Conservation (phyloP, 1,140 invertebrate genomes). For the Hyposmocoma kahamanoa region DNA sequence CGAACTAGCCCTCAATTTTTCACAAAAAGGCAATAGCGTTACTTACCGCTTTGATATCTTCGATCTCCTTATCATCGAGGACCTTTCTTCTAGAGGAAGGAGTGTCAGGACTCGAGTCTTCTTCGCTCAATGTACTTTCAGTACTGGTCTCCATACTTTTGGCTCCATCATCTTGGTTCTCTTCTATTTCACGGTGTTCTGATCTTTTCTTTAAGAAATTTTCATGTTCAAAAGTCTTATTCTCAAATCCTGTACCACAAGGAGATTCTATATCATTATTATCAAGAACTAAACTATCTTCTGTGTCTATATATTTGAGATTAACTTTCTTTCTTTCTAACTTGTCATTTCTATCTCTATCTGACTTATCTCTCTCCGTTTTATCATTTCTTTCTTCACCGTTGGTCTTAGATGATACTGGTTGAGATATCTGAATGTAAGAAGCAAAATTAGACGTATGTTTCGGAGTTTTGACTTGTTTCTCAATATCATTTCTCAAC, state of each 20-base stretch:
- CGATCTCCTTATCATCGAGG: constrained; percentile 47
- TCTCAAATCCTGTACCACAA: constrained; percentile 67
- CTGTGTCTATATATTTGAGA: constrained; percentile 58
- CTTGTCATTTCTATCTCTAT: constrained; percentile 22
- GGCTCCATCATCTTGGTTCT: constrained; percentile 37
- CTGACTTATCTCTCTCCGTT: constrained; percentile 23
- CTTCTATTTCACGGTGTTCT: constrained; percentile 40
- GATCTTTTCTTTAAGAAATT: constrained; percentile 62
- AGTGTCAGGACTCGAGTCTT: constrained; percentile 57
- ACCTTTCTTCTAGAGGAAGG: constrained; percentile 46
- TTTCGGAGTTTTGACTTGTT: constrained; percentile 59
- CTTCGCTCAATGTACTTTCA: constrained; percentile 59
- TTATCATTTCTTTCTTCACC: constrained; percentile 28
- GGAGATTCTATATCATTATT: constrained; percentile 59
- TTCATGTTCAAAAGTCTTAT: constrained; percentile 71
- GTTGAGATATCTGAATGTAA: constrained; percentile 74
- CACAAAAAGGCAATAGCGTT: too few relatives aligned
- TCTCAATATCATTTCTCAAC: constrained; percentile 65
- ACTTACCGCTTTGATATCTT: constrained; percentile 62
- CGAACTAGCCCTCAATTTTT: too few relatives aligned
- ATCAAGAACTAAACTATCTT: constrained; percentile 36
- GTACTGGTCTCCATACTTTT: constrained; percentile 65
- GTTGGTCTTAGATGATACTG: constrained; percentile 40
- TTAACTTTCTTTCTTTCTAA: constrained; percentile 22
- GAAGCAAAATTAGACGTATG: constrained; percentile 75